Evolutionary conservation across 2,113 vertebrate genomes (phyloP), one percentile per base, ranked within the genome.

Genomic region (Proterorhinus semilunaris): DNA sequence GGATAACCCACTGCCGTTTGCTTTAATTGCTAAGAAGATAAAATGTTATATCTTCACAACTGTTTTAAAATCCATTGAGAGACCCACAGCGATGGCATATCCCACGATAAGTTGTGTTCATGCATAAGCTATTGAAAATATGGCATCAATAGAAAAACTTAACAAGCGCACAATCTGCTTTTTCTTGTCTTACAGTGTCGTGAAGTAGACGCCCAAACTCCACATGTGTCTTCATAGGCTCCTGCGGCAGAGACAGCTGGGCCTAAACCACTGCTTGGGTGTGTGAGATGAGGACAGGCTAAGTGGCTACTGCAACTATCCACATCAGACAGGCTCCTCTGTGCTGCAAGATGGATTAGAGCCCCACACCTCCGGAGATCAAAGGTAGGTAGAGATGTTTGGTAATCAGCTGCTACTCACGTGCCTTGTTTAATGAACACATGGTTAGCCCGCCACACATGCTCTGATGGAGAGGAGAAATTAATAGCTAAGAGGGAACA

Each of bases 341-440:
- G 74, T 61, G 63, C 80, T 74, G 83, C 76, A 90, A 81, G 75
- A 93, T 92, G 88, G 88, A 92, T 85, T 93, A 92, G 85, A 90
- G 76, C 71, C 86, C 79, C 77, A 71, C 86, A 87, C 82, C 81
- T 88, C 89, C 79, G 86, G 77, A 91, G 84, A 91, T 89, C 92
- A 89, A 93, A 93, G 92, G 92, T 92, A 91, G 50, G 86, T 55
- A 75, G 73, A 83, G 64, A 83, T 83, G 85, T 87, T 78, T 82
- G 69, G 72, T 81, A 86, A 87, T 90, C 83, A 87, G 77, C 66
- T 44, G 64, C 78, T 69, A 75, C 75, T 86, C 80, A 74, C 73
- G 69, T 69, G 73, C 62, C 54, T 65, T 59, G 8, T 78, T 73
- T 76, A 78, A 50, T 86, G 58, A 69, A 51, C 16, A 21, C 15